Conservation (phyloP, 2,797 vertebrate genomes). For the Pseudomugil tenellus region DNA sequence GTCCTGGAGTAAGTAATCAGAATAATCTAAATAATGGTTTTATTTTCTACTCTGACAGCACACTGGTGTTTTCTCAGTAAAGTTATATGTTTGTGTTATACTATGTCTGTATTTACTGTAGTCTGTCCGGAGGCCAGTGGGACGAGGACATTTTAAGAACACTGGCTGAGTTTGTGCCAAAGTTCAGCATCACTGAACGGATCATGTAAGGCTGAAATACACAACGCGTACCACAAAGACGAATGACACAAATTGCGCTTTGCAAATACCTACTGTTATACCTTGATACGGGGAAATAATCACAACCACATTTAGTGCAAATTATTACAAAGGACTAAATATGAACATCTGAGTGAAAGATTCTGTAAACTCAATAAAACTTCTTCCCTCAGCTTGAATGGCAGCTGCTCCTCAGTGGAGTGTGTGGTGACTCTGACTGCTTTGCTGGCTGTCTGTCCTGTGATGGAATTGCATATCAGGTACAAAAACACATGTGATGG, state of each 20-base stretch:
- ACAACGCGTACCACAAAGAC: background rate
- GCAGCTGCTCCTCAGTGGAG: conserved; percentile 72
- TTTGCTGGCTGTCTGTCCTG: conserved; percentile 60
- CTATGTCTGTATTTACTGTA: conserved; percentile 53
- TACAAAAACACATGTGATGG: conserved; percentile 45
- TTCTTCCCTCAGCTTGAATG: conserved; percentile 76
- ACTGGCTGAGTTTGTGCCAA: conserved; percentile 72
- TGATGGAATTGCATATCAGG: conserved; percentile 82
- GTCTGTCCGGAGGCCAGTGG: conserved; percentile 86
- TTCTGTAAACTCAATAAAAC: background rate
- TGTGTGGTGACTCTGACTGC: conserved; percentile 73
- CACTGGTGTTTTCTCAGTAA: background rate
- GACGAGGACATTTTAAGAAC: conserved; percentile 77
- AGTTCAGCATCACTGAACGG: conserved; percentile 68
- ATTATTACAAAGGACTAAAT: background rate
- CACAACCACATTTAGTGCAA: background rate
- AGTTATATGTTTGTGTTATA: background rate
- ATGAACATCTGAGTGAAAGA: background rate
- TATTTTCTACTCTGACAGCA: background rate
- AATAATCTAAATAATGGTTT: background rate
- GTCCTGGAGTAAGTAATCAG: conserved; percentile 86
- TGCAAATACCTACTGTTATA: background rate
- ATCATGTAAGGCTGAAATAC: conserved; percentile 80
- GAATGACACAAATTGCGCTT: background rate
- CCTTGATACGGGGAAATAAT: background rate